Evolutionary conservation across 2,888 invertebrate species (phyloP), one percentile per base, ranked within the genome.

Genomic region (Cantharis lateralis): DNA sequence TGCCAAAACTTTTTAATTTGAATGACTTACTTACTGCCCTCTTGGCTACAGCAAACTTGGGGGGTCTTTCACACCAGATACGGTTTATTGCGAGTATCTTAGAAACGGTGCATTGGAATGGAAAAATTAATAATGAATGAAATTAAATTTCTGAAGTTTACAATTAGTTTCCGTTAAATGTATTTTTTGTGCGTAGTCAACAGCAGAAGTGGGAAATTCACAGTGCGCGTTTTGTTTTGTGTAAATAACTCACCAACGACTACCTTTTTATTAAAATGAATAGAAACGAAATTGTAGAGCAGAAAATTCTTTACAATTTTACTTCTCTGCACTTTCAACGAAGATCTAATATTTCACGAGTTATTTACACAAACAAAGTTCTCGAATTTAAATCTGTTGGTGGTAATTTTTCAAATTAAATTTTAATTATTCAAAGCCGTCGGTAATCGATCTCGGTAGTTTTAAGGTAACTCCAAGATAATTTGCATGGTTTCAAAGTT

Each of bases 1-100:
- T 74, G 48, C 68, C 28, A 66, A 13, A 63, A 75, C 72, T 75
- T 69, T 75, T 69, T 24, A 69, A 68, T 71, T 11, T 24, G 24
- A 26, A 68, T 18, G 26, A 5, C n/a, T 48, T 48, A 48, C 48
- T 48, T 48, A n/a, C 48, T 7, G 48, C 48, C 48, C n/a, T 48
- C 1, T 48, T 1, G 48, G 48, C 48, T 48, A 48, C 9, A n/a
- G 2, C 48, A 5, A 48, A n/a, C 48, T n/a, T 48, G 0, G 13
- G 5, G 32, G 32, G 32, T 32, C 32, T 32, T 32, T 32, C 13
- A 13, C 32, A 32, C n/a, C 32, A n/a, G n/a, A 32, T 3, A 32
- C 5, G 3, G 1, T n/a, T 13, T 13, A 1, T 32, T 4, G 28
- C 2, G 11, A 32, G 11, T 11, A 32, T 32, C 5, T n/a, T 11